Evolutionary conservation across 2,113 vertebrate genomes (phyloP).

Genomic region (Salvelinus alpinus): DNA sequence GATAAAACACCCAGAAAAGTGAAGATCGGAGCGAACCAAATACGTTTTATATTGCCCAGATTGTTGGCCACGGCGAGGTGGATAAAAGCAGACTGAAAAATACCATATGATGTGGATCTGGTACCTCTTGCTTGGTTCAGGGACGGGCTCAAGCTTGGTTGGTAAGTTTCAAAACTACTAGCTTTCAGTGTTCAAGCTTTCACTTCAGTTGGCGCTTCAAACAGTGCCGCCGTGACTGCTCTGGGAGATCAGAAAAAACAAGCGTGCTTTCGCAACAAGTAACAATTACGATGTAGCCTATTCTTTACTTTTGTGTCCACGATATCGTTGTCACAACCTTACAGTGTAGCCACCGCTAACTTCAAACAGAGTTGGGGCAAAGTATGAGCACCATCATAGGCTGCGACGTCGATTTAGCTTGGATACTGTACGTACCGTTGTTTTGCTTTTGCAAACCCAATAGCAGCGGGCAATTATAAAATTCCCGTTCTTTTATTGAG

Average conservation of each 20-base stretch:
- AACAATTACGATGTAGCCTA: background rate
- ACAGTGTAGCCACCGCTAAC: constrained; percentile 1
- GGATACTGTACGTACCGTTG: background rate
- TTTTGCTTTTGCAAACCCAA: constrained; percentile 5
- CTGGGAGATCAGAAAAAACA: constrained; percentile 14
- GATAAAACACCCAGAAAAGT: constrained; percentile 7
- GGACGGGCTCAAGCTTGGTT: constrained; percentile 73
- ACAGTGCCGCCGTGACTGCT: constrained; percentile 2
- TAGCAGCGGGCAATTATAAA: background rate
- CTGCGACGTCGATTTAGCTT: background rate
- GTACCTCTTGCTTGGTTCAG: constrained; percentile 81
- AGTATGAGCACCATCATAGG: background rate
- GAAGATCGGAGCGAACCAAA: constrained; percentile 26
- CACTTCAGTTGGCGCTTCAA: background rate
- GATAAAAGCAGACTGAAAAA: constrained; percentile 50
- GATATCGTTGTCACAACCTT: background rate
- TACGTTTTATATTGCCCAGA: constrained; percentile 50
- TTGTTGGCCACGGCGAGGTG: constrained; percentile 63
- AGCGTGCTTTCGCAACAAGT: constrained; percentile 27
- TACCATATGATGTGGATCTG: constrained; percentile 82
- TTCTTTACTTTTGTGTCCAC: background rate
- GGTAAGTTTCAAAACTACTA: constrained; percentile 71
- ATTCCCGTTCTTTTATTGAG: background rate
- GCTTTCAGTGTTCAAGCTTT: background rate
- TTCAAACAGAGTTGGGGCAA: background rate